Evolutionary conservation across 2,113 vertebrate genomes (phyloP).

Genomic region (Apteryx mantelli): DNA sequence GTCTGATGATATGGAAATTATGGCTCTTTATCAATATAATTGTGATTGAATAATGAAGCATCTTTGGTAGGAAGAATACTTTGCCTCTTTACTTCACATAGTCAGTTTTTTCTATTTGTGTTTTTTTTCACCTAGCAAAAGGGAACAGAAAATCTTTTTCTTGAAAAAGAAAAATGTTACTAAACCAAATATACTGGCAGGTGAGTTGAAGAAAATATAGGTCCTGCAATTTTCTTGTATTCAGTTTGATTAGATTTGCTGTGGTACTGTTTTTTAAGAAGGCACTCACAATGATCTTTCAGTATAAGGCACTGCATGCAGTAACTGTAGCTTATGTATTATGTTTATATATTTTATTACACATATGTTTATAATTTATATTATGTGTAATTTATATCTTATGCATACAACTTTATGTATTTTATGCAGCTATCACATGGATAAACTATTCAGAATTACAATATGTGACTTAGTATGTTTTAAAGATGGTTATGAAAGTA

Average conservation of each 20-base stretch:
- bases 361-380: background rate
- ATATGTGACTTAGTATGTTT: background rate
- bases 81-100: background rate
- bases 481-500: background rate
- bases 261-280: background rate
- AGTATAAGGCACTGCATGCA: background rate
- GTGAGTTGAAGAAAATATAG: background rate
- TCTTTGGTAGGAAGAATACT: background rate
- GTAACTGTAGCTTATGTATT: background rate
- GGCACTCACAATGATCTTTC: background rate
- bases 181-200: background rate
- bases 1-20: background rate
- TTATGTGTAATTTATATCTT: background rate
- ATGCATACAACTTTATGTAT: fast-evolving
- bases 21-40: background rate
- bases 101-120: background rate
- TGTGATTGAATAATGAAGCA: background rate
- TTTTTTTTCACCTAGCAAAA: background rate
- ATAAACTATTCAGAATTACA: background rate
- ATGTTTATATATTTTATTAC: background rate
- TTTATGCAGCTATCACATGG: background rate
- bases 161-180: background rate
- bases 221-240: background rate
- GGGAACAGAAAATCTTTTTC: background rate
- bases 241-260: background rate